Evolutionary conservation across 2,888 invertebrate species (phyloP), one percentile per base, ranked within the genome.

Genomic region (Serripes groenlandicus): DNA sequence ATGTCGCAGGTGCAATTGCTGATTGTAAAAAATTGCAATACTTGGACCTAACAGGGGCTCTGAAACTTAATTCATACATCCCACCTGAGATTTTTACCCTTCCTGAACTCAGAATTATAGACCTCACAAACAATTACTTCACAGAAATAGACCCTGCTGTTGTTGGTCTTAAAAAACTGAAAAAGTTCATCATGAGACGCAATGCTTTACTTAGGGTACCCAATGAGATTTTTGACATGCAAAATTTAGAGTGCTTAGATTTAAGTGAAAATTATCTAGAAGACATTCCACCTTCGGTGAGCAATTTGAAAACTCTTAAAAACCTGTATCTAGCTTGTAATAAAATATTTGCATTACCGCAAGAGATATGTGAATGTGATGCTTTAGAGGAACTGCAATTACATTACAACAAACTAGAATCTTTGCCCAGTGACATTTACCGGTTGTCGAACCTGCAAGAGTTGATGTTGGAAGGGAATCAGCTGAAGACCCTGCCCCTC

Each of bases 61-160:
- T 92, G 83, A 90, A 90, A 49, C 81, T 90, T 23, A 88, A 90
- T 71, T 90, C 92, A 11, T 78, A 82, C 37, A 90, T 92, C 68
- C 92, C 92, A 21, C 81, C 88, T 11, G 90, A 92, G 58, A 84
- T 93, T 21, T 90, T 92, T 66, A 78, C 82, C 23, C 76, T 93
- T 28, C 88, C 89, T 32, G 91, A 91, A 71, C 78, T 92, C 9
- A 79, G 85, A 81, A 83, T 83, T 26, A 81, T 92, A 58, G 91
- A 91, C 75, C 85, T 93, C 42, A 92, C 91, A 66, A 91, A 91
- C 64, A 93, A 93, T 75, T 92, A 89, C 73, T 92, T 93, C 78
- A 91, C 92, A 0, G 91, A 92, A 73, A 89, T 93, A 42, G 91
- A 92, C 0, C 68, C 89, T 15, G 89, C 90, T 32, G 88, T 92